phyloP scores from a whole-genome alignment of 2,888 invertebrate genomes.

The Fissipunctia ypsillon region DNA sequence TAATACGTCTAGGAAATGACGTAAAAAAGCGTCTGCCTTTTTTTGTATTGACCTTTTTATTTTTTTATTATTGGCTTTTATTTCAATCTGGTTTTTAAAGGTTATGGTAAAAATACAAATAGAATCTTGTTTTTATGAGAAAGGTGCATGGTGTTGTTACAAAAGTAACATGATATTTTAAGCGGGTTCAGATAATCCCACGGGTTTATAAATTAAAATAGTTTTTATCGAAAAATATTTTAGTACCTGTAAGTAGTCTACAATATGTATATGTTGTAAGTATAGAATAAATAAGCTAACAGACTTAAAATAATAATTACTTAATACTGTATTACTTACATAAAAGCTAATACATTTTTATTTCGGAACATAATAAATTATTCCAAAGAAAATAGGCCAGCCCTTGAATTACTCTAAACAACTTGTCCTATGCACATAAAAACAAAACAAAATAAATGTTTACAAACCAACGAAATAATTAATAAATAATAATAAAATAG shows the following conservation, averaged over 20 bases:
- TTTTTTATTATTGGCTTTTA: conserved; percentile 51
- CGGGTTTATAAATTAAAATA: neutral
- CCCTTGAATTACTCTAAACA: too few relatives aligned
- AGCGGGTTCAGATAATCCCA: conserved; percentile 10
- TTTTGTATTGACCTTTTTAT: conserved; percentile 45
- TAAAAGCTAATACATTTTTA: too few relatives aligned
- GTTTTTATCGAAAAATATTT: neutral
- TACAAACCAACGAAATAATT: too few relatives aligned
- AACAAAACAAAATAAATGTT: too few relatives aligned
- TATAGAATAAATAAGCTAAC: too few relatives aligned
- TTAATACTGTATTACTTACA: too few relatives aligned
- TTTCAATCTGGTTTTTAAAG: conserved; percentile 35
- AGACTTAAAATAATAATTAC: too few relatives aligned
- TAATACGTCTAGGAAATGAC: conserved; percentile 56
- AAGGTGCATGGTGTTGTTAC: too few relatives aligned
- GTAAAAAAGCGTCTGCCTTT: conserved; percentile 50
- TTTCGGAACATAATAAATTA: too few relatives aligned
- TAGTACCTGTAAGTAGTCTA: neutral
- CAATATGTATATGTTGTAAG: neutral
- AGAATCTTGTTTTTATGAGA: conserved; percentile 15
- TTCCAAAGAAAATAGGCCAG: too few relatives aligned
- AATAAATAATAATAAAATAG: too few relatives aligned
- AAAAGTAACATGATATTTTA: conserved; percentile 41
- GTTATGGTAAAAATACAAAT: conserved; percentile 56
- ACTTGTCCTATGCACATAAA: too few relatives aligned